Percentiles rank a stretch among this genome's conserved stretches.
Evolutionary conservation across 2,888 invertebrate genomes (phyloP).

Genomic region (Omphaloscelis lunosa): DNA sequence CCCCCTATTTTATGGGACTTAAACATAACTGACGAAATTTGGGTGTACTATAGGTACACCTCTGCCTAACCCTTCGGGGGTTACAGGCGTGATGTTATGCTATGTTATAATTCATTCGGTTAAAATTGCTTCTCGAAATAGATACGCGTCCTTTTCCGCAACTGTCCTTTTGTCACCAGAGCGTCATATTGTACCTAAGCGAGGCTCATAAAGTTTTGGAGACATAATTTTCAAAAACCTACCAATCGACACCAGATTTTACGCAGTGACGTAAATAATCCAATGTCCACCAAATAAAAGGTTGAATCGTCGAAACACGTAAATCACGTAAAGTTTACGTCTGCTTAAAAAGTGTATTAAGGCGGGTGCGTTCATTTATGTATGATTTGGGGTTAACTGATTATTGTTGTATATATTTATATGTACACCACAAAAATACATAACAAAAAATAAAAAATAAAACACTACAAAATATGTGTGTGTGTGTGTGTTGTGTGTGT

Average conservation of each 20-base stretch:
- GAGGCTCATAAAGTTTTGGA: slow-evolving; percentile 27
- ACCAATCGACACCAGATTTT: slow-evolving; percentile 28
- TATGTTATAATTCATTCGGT: neutral
- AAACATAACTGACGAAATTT: no score
- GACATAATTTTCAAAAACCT: slow-evolving; percentile 21
- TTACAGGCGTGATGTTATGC: no score
- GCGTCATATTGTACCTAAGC: slow-evolving; percentile 7
- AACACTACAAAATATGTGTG: no score
- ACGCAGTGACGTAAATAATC: slow-evolving; percentile 39
- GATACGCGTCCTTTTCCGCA: neutral
- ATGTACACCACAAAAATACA: no score
- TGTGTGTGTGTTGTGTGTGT: no score
- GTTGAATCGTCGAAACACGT: slow-evolving; percentile 23
- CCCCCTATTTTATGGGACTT: no score
- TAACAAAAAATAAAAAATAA: no score
- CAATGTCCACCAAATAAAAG: slow-evolving; percentile 43
- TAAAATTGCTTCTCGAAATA: slow-evolving; percentile 2
- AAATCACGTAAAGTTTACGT: slow-evolving; percentile 21
- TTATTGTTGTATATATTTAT: no score
- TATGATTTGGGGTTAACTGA: neutral
- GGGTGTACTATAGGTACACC: no score
- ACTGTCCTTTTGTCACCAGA: slow-evolving; percentile 28
- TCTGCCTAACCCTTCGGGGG: no score
- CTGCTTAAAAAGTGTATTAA: slow-evolving; percentile 7
- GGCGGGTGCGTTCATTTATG: neutral